phyloP scores from a whole-genome alignment of 1,140 invertebrate species.

The Pararge aegeria region DNA sequence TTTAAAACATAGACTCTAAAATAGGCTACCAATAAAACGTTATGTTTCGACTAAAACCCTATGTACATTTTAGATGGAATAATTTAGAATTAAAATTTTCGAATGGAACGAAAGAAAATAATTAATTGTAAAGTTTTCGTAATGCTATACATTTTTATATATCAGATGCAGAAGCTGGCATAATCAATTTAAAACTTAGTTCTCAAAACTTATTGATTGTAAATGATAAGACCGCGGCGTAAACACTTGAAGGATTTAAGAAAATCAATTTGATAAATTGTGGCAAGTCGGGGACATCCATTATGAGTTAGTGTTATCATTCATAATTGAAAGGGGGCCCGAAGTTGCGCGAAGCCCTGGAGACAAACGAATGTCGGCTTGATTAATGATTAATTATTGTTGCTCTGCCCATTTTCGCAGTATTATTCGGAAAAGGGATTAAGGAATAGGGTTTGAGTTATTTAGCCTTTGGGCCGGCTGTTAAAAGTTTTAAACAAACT shows the following conservation, averaged over 20 bases:
- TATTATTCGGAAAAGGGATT: slow-evolving; percentile 51
- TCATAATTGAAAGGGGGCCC: slow-evolving; percentile 67
- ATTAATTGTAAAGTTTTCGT: too few relatives aligned
- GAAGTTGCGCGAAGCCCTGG: slow-evolving; percentile 51
- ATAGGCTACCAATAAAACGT: slow-evolving; percentile 9
- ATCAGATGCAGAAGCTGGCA: neutral
- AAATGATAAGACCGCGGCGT: neutral
- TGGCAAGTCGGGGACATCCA: slow-evolving; percentile 58
- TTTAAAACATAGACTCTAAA: slow-evolving; percentile 17
- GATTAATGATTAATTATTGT: slow-evolving; percentile 76
- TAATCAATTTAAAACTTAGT: neutral
- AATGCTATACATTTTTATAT: too few relatives aligned
- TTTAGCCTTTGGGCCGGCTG: slow-evolving; percentile 29
- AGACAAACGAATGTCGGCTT: slow-evolving; percentile 70
- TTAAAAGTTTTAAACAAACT: slow-evolving; percentile 24
- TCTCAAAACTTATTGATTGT: slow-evolving; percentile 1
- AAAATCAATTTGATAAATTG: slow-evolving; percentile 74
- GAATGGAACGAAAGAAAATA: too few relatives aligned
- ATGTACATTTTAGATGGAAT: too few relatives aligned
- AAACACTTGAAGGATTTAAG: slow-evolving; percentile 42
- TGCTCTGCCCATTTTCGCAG: slow-evolving; percentile 43
- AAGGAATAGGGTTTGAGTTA: slow-evolving; percentile 34
- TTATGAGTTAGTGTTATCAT: slow-evolving; percentile 74
- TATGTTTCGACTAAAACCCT: neutral
- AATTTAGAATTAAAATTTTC: too few relatives aligned